These are phyloP conservation scores for Brachionus angularis DNA, from an alignment of 1,140 invertebrate genomes.

Conservation along the genomic window DNA sequence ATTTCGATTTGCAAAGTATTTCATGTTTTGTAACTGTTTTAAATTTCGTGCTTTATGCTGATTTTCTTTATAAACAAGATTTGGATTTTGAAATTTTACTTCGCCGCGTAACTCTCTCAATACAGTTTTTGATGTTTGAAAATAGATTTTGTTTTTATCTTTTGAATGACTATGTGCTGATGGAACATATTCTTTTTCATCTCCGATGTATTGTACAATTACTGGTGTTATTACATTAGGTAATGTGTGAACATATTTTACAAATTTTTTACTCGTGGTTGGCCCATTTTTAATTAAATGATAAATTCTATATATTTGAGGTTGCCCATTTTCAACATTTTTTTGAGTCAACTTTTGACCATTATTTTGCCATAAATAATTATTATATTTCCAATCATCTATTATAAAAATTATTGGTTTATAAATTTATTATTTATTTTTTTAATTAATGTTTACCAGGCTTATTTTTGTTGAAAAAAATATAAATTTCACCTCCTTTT, in stretches of 20 bases:
- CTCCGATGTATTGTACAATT: background rate
- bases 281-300: background rate
- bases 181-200: background rate
- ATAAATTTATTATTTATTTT: background rate
- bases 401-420: background rate
- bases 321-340: background rate
- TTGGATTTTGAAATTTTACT: background rate
- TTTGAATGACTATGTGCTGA: background rate
- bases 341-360: background rate
- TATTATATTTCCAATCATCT: background rate
- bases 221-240: background rate
- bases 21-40: background rate
- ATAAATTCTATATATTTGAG: background rate
- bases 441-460: background rate
- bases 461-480: background rate
- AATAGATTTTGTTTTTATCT: background rate
- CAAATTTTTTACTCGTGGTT: background rate
- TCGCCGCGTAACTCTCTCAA: background rate
- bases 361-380: background rate
- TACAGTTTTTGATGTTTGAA: background rate
- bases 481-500: background rate
- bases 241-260: background rate
- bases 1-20: background rate
- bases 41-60: background rate
- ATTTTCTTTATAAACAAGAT: background rate